Conservation (phyloP, 2,113 vertebrate genomes). For the Rattus rattus region DNA sequence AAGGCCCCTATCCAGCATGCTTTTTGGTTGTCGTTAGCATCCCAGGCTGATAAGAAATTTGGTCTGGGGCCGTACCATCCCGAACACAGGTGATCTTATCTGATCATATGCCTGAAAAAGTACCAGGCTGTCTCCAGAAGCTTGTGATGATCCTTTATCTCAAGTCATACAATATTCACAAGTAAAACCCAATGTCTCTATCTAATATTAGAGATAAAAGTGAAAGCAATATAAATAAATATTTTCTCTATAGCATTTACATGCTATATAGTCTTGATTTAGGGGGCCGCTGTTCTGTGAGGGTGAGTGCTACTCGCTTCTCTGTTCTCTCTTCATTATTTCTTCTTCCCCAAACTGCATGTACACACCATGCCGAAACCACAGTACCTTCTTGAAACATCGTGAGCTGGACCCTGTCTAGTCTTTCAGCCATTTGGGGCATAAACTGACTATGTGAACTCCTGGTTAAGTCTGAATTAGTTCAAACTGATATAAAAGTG, state of each 20-base stretch:
- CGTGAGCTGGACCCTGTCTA: background rate
- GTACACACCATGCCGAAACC: background rate
- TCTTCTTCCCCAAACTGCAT: slow-evolving; percentile 32
- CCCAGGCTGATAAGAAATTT: background rate
- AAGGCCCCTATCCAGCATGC: background rate
- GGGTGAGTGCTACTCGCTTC: background rate
- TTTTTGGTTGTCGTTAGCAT: background rate
- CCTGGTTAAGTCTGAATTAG: slow-evolving; percentile 40
- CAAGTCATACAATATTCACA: background rate
- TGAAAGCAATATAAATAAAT: background rate
- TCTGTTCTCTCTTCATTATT: background rate
- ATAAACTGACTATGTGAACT: slow-evolving; percentile 21
- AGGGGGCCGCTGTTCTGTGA: background rate
- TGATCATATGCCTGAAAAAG: background rate
- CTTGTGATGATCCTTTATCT: background rate
- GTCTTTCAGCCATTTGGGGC: background rate
- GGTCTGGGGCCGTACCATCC: background rate
- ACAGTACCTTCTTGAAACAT: background rate
- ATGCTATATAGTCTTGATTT: background rate
- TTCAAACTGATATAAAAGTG: slow-evolving; percentile 18
- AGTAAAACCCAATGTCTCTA: background rate
- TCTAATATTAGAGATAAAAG: background rate
- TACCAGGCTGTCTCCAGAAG: background rate
- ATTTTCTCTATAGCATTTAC: background rate
- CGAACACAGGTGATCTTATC: background rate